Evolutionary conservation across 2,797 vertebrate genomes (phyloP), one percentile per base, ranked within the genome.

Genomic region (Spinus pinus): DNA sequence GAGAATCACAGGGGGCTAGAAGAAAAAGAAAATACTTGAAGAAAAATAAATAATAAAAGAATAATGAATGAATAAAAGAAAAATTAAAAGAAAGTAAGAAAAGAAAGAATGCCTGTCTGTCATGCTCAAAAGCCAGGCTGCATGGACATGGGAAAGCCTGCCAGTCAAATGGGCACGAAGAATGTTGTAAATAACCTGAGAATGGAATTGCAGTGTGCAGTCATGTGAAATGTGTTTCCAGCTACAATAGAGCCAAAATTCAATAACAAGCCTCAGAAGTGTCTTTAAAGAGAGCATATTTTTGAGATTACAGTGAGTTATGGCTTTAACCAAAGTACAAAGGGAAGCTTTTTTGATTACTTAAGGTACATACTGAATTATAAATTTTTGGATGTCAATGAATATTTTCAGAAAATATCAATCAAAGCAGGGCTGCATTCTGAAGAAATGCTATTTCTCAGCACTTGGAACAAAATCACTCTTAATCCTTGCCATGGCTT

Each of bases 381-480:
- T 21, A 70, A 47, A 41, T 62, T 41, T 67, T 66, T 17, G 60
- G 39, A 69, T 53, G 20, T 28, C 80, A 90, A 50, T 56, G 5
- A 78, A 46, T 81, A 28, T 70, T 92, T 91, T 87, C 56, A 91
- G 41, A 49, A 87, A 94, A 94, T 53, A 91, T 35, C 64, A 56
- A 77, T 69, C 69, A 95, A 84, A 57, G 67, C 37, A 60, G 33
- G 24, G 30, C 64, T 82, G 31, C 35, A 31, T 33, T 65, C 67
- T 91, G 42, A 78, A 64, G 44, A 67, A n/a, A 44, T 1, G 0
- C 23, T 72, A 49, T 77, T 92, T 92, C 89, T 88, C 78, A 86
- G 51, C 42, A 39, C 22, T 41, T 39, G 88, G 77, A 77, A 88
- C 19, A 83, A 81, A 91, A 82, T 37, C 57, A 71, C 35, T 49